phyloP scores from a whole-genome alignment of 1,140 invertebrate species.

The Drosophila oshimai region DNA sequence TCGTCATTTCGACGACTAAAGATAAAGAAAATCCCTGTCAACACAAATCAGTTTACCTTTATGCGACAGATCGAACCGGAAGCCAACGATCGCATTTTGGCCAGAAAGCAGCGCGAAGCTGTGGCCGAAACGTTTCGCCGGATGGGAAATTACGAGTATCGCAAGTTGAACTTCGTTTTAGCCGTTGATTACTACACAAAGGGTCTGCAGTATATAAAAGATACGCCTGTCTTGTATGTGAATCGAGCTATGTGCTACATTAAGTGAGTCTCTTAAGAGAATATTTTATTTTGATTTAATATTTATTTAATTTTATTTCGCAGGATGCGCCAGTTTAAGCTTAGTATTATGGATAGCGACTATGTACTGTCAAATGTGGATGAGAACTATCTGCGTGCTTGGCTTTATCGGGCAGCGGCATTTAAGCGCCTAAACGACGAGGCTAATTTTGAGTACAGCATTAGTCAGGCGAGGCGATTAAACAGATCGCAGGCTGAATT shows the following conservation, averaged over 20 bases:
- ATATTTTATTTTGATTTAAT: neutral
- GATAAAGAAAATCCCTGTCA: neutral
- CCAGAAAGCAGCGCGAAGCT: conserved; percentile 22
- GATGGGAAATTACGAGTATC: conserved; percentile 44
- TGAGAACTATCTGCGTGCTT: conserved; percentile 34
- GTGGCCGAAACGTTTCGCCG: conserved; percentile 52
- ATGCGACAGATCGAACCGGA: conserved; percentile 49
- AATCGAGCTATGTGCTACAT: conserved; percentile 46
- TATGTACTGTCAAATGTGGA: conserved; percentile 31
- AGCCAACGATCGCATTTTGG: neutral
- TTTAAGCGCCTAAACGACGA: conserved; percentile 43
- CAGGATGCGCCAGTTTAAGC: conserved; percentile 46
- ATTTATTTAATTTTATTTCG: neutral
- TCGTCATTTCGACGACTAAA: neutral
- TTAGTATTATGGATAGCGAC: conserved; percentile 44
- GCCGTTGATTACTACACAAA: conserved; percentile 33
- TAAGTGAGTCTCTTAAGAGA: conserved; percentile 26
- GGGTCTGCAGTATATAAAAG: conserved; percentile 31
- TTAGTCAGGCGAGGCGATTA: conserved; percentile 17
- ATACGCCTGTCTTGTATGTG: conserved; percentile 53
- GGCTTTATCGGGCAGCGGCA: conserved; percentile 49
- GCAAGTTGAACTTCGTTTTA: neutral
- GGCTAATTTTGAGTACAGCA: conserved; percentile 22
- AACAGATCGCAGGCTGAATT: conserved; percentile 13
- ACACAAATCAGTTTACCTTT: conserved; percentile 49